Evolutionary conservation across 1,140 invertebrate genomes (phyloP), one percentile per base, ranked within the genome.

Genomic region (Tetramorium simillimum): DNA sequence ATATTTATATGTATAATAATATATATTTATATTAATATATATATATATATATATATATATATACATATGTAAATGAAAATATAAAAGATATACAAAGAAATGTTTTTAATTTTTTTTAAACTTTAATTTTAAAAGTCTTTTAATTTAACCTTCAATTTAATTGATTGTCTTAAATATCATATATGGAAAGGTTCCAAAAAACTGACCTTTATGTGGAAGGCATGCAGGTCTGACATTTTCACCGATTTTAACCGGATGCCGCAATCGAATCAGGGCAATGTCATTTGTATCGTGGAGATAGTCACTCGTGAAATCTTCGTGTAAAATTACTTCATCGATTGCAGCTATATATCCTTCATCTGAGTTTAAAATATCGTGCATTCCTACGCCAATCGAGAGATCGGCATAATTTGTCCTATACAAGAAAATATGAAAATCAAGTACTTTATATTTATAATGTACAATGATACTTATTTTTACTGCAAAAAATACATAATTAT

Each of bases 221-320:
- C 97, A 97, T 65, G 96, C 94, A 0, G 97, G 96, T 43, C 93
- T 87, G 40, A 97, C 94, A 2, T 91, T 93, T 0, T 93, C 91
- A 63, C 86, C 91, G 63, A 95, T 96, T 40, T 76, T n/a, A 1
- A 96, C 93, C 10, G 95, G 94, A 46, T 94, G 72, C 69, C 95
- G 92, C 3, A 96, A 91, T 75, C 95, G 96, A 1, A 95, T 94
- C 9, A 97, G 91, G 0, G 96, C 96, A 53, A 97, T 96, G 89
- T 97, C 97, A 86, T 97, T 96, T 67, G 94, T 95, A 81, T 96
- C 96, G 67, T 96, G 91, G 0, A 96, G 90, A 2, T 92, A 91
- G 70, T 95, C 95, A 0, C 95, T 95, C 4, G 93, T 92, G 69
- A 96, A 96, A 4, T 93, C 77, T 67, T 95, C 92, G 82, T 96